Percentiles rank a stretch among this genome's conserved stretches.
These are phyloP conservation scores for Bombus waltoni DNA, from an alignment of 1,140 invertebrate genomes.

Conservation along the genomic window DNA sequence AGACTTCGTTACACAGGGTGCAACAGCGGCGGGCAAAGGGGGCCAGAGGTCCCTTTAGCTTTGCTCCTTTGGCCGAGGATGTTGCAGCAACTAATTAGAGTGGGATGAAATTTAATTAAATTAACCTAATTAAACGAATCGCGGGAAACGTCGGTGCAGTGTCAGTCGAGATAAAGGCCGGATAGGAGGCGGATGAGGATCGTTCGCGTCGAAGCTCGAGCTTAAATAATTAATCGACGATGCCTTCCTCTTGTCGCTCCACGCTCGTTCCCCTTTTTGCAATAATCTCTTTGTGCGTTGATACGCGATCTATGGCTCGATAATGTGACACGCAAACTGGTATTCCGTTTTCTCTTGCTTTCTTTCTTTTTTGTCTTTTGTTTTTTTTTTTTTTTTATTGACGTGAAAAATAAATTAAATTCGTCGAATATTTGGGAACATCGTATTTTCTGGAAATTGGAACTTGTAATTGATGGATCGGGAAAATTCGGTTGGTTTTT, in stretches of 20 bases:
- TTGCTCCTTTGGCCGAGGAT: slow-evolving; percentile 30
- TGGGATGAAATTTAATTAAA: slow-evolving; percentile 60
- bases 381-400: background rate
- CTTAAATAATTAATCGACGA: slow-evolving; percentile 60
- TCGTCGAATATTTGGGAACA: background rate
- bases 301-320: background rate
- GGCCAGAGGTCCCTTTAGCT: slow-evolving; percentile 9
- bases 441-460: background rate
- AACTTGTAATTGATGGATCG: background rate
- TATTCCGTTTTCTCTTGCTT: background rate
- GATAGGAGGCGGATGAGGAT: background rate
- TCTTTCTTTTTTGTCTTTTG: no score
- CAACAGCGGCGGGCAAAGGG: slow-evolving; percentile 18
- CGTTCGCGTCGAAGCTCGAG: slow-evolving; percentile 21
- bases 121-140: slow-evolving; percentile 62
- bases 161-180: slow-evolving; percentile 1
- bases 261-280: background rate
- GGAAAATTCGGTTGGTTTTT: background rate
- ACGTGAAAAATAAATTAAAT: background rate
- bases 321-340: background rate
- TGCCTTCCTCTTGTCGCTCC: background rate
- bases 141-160: slow-evolving; percentile 23
- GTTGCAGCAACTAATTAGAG: slow-evolving; percentile 58
- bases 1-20: slow-evolving; percentile 11
- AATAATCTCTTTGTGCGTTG: background rate